A percentile compares a stretch with the other conserved stretches of the same genome.
Conservation (phyloP, 2,113 vertebrate genomes). For the Herpetotheres cachinnans region DNA sequence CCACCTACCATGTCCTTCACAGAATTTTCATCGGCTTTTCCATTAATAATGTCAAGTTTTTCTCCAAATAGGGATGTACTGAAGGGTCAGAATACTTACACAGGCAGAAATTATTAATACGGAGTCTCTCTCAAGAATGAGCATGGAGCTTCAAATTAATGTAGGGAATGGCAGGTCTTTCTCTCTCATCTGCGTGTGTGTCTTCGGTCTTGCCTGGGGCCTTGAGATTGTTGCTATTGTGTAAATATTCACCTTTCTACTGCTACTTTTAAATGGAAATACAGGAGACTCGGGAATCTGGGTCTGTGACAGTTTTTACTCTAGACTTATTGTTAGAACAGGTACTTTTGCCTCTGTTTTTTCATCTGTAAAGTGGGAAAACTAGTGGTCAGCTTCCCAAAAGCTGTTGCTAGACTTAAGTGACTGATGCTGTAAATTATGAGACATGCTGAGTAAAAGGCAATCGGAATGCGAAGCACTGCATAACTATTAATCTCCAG, state of each 20-base stretch:
- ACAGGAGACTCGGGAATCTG: not conserved
- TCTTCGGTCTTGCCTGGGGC: not conserved
- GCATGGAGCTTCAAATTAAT: not conserved
- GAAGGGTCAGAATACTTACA: not conserved
- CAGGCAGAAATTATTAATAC: not conserved
- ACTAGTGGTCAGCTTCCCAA: not conserved
- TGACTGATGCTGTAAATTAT: not conserved
- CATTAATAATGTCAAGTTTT: not conserved
- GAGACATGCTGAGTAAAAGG: not conserved
- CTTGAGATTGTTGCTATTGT: not conserved
- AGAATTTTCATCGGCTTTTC: not conserved
- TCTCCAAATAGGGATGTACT: not conserved
- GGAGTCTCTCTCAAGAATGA: not conserved
- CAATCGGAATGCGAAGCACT: not conserved
- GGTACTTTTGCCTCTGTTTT: not conserved
- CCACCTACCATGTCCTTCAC: rapidly evolving
- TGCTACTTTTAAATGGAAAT: not conserved
- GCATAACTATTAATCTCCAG: not conserved
- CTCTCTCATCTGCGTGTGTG: not conserved
- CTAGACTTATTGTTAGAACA: not conserved
- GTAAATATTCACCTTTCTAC: not conserved
- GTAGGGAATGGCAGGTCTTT: not conserved
- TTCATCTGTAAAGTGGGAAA: not conserved
- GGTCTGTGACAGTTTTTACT: not conserved
- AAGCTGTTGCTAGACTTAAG: not conserved